Evolutionary conservation across 2,888 invertebrate species (phyloP).

Genomic region (Beris chalybata): DNA sequence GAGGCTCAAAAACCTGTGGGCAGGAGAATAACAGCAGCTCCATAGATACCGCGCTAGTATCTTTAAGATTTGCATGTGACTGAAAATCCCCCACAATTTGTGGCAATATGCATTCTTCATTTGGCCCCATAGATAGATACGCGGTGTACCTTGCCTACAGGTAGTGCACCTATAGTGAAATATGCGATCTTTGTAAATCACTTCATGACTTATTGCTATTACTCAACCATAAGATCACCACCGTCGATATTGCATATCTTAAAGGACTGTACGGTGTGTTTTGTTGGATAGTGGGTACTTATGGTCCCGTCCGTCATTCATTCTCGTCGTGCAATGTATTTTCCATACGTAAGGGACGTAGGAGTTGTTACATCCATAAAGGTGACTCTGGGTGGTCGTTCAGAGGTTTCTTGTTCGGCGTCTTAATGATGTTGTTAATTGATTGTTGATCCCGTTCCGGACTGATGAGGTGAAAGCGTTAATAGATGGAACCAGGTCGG

Average conservation of each 20-base stretch:
- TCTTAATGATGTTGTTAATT: constrained; percentile 39
- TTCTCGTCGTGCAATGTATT: neutral
- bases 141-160: too few species aligned
- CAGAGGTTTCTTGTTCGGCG: constrained; percentile 17
- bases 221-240: constrained; percentile 6
- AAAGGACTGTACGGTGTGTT: constrained; percentile 4
- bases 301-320: neutral
- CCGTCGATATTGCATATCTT: constrained; percentile 10
- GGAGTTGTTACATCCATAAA: constrained; percentile 19
- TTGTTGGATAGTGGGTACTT: neutral
- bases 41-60: too few species aligned
- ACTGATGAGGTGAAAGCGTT: constrained; percentile 35
- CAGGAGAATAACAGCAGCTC: too few species aligned
- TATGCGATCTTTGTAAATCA: constrained; percentile 6
- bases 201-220: constrained; percentile 27
- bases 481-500: constrained; percentile 14
- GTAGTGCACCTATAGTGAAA: too few species aligned
- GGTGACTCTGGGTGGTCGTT: constrained; percentile 18
- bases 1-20: too few species aligned
- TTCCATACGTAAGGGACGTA: constrained; percentile 10
- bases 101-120: too few species aligned
- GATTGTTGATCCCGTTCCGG: constrained; percentile 31
- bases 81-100: too few species aligned
- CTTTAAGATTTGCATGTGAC: too few species aligned
- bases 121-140: too few species aligned